These are phyloP conservation scores for Lepidocyrtinus sp. DNA, from an alignment of 2,888 invertebrate species.

Conservation along the genomic window DNA sequence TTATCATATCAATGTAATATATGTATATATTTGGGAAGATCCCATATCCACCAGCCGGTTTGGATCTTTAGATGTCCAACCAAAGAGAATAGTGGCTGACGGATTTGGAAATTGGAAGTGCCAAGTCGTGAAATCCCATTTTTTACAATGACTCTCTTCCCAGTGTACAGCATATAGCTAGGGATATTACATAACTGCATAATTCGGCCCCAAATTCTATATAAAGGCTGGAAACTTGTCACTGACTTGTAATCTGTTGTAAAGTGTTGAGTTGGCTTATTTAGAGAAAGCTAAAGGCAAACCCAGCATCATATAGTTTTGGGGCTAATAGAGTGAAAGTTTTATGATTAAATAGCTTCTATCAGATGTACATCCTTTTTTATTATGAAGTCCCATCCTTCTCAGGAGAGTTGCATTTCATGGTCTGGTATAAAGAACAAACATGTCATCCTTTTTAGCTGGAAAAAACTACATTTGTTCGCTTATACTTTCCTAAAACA, in stretches of 20 bases:
- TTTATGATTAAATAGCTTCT: slow-evolving; percentile 7
- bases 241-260: background rate
- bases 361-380: too few relatives aligned
- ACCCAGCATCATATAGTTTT: background rate
- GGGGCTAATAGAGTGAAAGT: background rate
- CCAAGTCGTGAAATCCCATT: background rate
- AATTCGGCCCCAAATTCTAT: background rate
- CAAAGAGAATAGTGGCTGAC: background rate
- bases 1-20: background rate
- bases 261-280: background rate
- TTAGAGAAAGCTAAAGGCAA: background rate
- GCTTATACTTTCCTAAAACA: slow-evolving; percentile 21
- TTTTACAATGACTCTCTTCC: background rate
- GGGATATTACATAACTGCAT: background rate
- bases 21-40: too few relatives aligned
- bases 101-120: background rate
- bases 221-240: background rate
- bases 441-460: too few relatives aligned
- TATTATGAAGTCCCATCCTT: background rate
- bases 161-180: background rate
- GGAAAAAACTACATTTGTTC: too few relatives aligned
- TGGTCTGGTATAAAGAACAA: too few relatives aligned
- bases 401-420: background rate
- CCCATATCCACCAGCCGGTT: background rate
- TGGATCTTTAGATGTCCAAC: background rate